phyloP scores from a whole-genome alignment of 2,797 vertebrate genomes.

The Rhinella marina region DNA sequence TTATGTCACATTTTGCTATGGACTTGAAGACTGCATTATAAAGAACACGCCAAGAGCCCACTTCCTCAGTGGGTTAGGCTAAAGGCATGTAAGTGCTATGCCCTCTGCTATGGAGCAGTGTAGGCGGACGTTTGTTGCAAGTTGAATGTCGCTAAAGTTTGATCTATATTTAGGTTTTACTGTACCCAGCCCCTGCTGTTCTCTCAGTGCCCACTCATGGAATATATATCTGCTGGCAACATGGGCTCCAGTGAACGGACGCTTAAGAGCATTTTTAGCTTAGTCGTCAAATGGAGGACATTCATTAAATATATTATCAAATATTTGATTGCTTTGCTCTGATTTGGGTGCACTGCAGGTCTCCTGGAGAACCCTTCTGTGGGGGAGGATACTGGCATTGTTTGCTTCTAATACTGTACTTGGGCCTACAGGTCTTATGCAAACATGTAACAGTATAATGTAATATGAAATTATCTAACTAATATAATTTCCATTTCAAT shows the following conservation, averaged over 20 bases:
- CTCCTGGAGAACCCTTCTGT: no score
- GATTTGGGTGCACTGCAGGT: no score
- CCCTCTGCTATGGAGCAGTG: neutral
- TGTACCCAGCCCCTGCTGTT: neutral
- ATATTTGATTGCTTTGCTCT: no score
- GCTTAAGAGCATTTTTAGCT: neutral
- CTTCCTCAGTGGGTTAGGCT: neutral
- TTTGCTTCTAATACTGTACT: no score
- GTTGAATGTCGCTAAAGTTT: neutral
- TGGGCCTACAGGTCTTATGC: no score
- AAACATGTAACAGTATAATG: no score
- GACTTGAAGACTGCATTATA: neutral
- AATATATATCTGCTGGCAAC: neutral
- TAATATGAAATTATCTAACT: no score
- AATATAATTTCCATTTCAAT: no score
- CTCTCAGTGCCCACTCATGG: neutral
- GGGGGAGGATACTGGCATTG: no score
- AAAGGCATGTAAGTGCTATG: neutral
- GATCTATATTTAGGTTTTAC: constrained; percentile 1
- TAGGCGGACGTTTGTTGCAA: neutral
- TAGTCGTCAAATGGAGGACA: no score
- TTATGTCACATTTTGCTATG: neutral
- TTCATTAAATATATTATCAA: no score
- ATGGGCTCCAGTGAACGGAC: neutral
- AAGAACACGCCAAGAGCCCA: neutral